Conservation (phyloP, 2,888 invertebrate genomes). For the Alloplasta piceator region DNA sequence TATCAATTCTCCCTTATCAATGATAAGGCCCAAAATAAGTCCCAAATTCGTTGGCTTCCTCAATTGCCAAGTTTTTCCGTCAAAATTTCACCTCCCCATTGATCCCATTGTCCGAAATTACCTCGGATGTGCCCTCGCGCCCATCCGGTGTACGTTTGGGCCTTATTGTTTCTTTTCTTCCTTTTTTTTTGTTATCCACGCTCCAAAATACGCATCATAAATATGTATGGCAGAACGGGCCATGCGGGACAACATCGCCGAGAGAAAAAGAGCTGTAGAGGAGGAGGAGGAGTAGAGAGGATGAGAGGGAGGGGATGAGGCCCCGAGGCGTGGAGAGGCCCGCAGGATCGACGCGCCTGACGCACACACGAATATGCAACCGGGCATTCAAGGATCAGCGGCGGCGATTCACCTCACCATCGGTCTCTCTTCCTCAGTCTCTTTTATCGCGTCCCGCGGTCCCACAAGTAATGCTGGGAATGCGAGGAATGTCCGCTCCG, state of each 20-base stretch:
- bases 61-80: not conserved
- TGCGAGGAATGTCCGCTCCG: slow-evolving; percentile 60
- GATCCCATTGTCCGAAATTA: not conserved
- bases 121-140: slow-evolving; percentile 8
- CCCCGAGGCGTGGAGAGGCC: slow-evolving; percentile 59
- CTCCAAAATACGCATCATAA: slow-evolving; percentile 50
- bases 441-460: slow-evolving; percentile 24
- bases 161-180: not conserved
- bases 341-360: slow-evolving; percentile 61
- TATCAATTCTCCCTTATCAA: too few species aligned
- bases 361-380: slow-evolving; percentile 63
- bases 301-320: not conserved
- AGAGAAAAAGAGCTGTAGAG: slow-evolving; percentile 4
- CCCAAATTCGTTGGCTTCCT: not conserved
- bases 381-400: slow-evolving; percentile 43
- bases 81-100: not conserved
- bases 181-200: slow-evolving; percentile 8
- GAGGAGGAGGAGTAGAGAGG: slow-evolving; percentile 20
- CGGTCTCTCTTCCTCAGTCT: slow-evolving; percentile 17
- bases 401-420: slow-evolving; percentile 48
- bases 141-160: slow-evolving; percentile 16
- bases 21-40: too few species aligned
- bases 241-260: slow-evolving; percentile 45
- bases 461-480: slow-evolving; percentile 62
- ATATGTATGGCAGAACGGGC: slow-evolving; percentile 50